Conservation (phyloP, 2,888 invertebrate genomes). For the Hemistola chrysoprasaria region DNA sequence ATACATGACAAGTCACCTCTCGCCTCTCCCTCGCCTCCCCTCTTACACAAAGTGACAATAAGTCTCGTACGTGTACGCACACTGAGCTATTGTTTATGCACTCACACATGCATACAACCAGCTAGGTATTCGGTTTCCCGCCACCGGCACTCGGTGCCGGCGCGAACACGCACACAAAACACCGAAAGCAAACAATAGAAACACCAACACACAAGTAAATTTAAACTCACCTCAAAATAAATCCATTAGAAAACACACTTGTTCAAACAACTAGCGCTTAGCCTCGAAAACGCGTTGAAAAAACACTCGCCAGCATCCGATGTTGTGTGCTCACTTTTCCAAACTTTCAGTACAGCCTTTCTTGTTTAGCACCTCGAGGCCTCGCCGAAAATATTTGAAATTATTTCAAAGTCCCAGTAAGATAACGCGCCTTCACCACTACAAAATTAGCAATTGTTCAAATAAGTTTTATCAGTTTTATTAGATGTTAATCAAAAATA, state of each 20-base stretch:
- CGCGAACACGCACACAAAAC: constrained; percentile 78
- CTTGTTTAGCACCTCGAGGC: constrained; percentile 49
- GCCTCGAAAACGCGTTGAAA: constrained; percentile 82
- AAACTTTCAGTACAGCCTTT: constrained; percentile 73
- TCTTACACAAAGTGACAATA: constrained; percentile 78
- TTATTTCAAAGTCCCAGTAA: constrained; percentile 42
- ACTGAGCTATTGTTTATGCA: constrained; percentile 66
- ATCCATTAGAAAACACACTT: constrained; percentile 83
- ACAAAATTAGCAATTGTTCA: constrained; percentile 38
- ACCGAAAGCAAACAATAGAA: constrained; percentile 79
- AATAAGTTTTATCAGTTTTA: constrained; percentile 26
- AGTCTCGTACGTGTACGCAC: constrained; percentile 69
- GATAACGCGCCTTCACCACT: constrained; percentile 34
- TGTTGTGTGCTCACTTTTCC: constrained; percentile 72
- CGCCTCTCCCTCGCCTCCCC: constrained; percentile 75
- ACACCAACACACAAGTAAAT: constrained; percentile 81
- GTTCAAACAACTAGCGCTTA: constrained; percentile 82
- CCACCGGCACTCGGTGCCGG: too few relatives aligned
- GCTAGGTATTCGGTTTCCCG: constrained; percentile 81
- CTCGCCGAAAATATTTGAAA: constrained; percentile 61
- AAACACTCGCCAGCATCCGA: constrained; percentile 75
- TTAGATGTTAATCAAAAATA: constrained; percentile 42
- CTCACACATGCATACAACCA: constrained; percentile 65
- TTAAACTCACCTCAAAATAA: constrained; percentile 83
- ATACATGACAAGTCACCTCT: constrained; percentile 79